Evolutionary conservation across 2,797 vertebrate species (phyloP).

Genomic region (Cephalopachus bancanus): DNA sequence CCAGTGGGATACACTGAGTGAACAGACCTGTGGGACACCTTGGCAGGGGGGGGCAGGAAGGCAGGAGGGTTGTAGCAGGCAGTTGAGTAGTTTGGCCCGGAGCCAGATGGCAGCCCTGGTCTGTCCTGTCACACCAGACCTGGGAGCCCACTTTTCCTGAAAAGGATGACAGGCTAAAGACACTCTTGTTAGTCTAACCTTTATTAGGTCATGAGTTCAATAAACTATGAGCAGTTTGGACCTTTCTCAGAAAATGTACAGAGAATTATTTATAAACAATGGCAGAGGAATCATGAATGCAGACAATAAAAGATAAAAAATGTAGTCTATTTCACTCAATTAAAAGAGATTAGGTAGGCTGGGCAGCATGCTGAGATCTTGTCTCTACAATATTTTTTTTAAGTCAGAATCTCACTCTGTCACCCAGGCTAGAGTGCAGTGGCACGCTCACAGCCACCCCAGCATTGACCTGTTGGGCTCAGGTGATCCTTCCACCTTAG

Average conservation of each 20-base stretch:
- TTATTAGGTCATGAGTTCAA: neutral
- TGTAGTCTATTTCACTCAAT: neutral
- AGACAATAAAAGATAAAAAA: neutral
- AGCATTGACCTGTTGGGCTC: no score
- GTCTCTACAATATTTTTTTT: neutral
- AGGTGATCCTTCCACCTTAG: no score
- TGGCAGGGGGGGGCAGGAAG: neutral
- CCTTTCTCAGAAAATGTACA: constrained; percentile 7
- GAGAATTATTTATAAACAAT: neutral
- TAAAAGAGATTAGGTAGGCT: neutral
- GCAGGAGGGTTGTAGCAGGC: neutral
- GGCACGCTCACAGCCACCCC: no score
- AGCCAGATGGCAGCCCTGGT: neutral
- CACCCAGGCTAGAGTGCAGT: no score
- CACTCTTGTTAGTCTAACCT: neutral
- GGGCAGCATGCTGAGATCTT: neutral
- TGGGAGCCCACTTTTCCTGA: neutral
- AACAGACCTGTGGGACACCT: rapidly evolving
- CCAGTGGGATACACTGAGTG: neutral
- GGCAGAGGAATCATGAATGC: neutral
- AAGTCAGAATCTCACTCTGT: no score
- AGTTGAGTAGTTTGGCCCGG: rapidly evolving
- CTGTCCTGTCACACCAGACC: neutral
- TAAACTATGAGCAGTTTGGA: neutral
- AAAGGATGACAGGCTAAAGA: neutral